Percentiles rank a stretch among this genome's conserved stretches.
Conservation (phyloP, 2,888 invertebrate genomes). For the Orgyia antiqua region DNA sequence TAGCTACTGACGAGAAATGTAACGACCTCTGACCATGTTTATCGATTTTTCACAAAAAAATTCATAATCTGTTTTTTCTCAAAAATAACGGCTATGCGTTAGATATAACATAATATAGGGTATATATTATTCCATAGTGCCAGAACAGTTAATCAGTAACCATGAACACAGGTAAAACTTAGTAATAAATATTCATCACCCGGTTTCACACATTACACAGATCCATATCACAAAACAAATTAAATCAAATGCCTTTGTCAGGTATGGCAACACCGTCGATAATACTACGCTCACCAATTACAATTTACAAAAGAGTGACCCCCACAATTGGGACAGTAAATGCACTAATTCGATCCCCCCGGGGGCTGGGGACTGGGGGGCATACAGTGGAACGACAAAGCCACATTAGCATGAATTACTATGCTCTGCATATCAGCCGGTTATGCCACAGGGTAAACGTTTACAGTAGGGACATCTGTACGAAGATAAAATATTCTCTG, state of each 20-base stretch:
- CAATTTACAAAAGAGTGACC: constrained; percentile 22
- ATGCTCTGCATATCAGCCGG: constrained; percentile 17
- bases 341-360: constrained; percentile 37
- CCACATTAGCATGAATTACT: constrained; percentile 39
- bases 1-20: no score
- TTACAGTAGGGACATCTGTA: no score
- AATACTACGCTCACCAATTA: constrained; percentile 21
- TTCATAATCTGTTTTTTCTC: no score
- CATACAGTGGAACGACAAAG: constrained; percentile 33
- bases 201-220: constrained; percentile 2
- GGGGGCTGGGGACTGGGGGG: constrained; percentile 25
- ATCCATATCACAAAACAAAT: constrained; percentile 3
- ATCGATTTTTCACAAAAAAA: no score
- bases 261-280: constrained; percentile 13
- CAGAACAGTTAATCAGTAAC: no score
- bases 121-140: no score
- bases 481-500: no score
- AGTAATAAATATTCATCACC: constrained; percentile 6
- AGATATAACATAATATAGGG: no score
- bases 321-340: constrained; percentile 25
- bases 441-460: constrained; percentile 2
- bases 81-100: no score
- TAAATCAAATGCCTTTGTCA: constrained; percentile 1
- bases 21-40: no score
- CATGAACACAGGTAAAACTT: no score